Evolutionary conservation across 2,888 invertebrate species (phyloP).

Genomic region (Proisotoma minuta): DNA sequence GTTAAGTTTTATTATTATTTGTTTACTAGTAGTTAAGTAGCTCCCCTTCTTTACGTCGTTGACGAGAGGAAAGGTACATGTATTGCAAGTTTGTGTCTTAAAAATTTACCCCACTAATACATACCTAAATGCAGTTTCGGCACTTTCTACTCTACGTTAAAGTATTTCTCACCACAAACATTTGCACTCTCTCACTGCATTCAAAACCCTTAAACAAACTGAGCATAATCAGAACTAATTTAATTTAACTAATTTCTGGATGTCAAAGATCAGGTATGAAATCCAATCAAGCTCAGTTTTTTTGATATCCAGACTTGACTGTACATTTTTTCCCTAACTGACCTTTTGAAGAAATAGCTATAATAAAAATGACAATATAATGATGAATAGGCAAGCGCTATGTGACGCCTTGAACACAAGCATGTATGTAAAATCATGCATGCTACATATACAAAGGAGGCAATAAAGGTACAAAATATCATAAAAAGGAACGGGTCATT

Average conservation of each 20-base stretch:
- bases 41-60: background rate
- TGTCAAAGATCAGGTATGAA: background rate
- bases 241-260: background rate
- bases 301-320: background rate
- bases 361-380: no score
- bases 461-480: background rate
- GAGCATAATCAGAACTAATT: background rate
- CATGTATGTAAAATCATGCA: background rate
- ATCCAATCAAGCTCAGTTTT: background rate
- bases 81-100: slow-evolving; percentile 18
- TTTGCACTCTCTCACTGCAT: background rate
- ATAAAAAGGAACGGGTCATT: background rate
- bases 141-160: background rate
- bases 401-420: background rate
- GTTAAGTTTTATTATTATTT: background rate
- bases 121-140: background rate
- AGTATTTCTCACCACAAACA: no score
- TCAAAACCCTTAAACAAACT: background rate
- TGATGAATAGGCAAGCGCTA: background rate
- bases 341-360: background rate
- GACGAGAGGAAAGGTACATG: slow-evolving; percentile 14
- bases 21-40: background rate
- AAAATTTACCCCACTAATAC: background rate
- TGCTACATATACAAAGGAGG: background rate
- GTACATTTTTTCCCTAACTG: background rate